These are phyloP conservation scores for Drosophila fungiperda DNA, from an alignment of 2,888 invertebrate species.

Conservation along the genomic window DNA sequence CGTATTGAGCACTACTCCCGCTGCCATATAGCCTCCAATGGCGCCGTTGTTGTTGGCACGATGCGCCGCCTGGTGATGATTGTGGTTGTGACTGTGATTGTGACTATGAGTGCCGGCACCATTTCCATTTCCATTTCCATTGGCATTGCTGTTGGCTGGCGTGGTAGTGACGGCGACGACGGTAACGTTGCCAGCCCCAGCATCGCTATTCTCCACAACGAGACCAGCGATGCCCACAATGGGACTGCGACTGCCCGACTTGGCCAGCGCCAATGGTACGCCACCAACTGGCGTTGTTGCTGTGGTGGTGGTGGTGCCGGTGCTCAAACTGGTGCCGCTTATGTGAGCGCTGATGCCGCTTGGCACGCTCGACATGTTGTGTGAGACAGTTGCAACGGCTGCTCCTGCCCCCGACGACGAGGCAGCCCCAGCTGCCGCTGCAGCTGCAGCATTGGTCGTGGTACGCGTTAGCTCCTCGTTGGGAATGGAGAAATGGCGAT, in stretches of 20 bases:
- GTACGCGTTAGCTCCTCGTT: conserved; percentile 87
- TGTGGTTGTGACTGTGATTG: conserved; percentile 44
- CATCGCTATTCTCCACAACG: conserved; percentile 51
- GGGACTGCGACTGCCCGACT: conserved; percentile 64
- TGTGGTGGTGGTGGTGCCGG: conserved; percentile 78
- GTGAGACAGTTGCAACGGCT: conserved; percentile 6
- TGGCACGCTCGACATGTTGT: conserved; percentile 77
- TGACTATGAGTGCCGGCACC: conserved; percentile 15
- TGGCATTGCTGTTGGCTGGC: conserved; percentile 38
- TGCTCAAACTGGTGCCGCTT: conserved; percentile 84
- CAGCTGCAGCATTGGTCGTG: conserved; percentile 52
- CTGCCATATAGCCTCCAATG: conserved; percentile 81
- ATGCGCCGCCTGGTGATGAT: conserved; percentile 48
- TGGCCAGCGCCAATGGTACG: conserved; percentile 53
- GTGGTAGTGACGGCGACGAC: conserved; percentile 35
- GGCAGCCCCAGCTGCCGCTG: conserved; percentile 6
- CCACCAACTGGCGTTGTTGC: conserved; percentile 77
- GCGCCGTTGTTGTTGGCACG: conserved; percentile 73
- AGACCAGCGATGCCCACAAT: conserved; percentile 59
- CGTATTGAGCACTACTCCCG: conserved; percentile 84
- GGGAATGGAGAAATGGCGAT: conserved; percentile 90
- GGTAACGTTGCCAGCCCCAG: conserved; percentile 9
- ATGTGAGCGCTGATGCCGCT: conserved; percentile 84
- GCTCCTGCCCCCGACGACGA: background rate
- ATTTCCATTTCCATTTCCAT: conserved; percentile 19